Base-by-base conservation (phyloP, 2,888 invertebrate genomes). In the Drosophila pegasa region DNA sequence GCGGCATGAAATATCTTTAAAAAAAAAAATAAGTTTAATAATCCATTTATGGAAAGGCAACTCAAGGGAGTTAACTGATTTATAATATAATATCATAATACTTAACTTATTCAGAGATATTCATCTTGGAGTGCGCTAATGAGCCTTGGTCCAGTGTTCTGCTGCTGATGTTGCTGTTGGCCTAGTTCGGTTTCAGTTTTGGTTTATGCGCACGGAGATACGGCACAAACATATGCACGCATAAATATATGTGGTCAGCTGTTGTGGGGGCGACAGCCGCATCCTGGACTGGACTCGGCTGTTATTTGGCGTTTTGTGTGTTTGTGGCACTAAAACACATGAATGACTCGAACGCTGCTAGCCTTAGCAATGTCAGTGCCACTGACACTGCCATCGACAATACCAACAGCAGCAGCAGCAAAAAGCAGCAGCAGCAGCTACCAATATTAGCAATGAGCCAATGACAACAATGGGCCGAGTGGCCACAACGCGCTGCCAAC, bases 381-480 rank as follows among this genome's bases (percentile, higher is more conserved):
- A 81, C 68, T 87, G 87, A 65, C 79, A 82, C 68, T 65, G 76
- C 57, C 66, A 83, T 56, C 77, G 64, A 69, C 74, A 69, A 63
- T 62, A 68, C 33, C 66, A 47, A 27, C 48, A 58, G 6, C 29
- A 56, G 3, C 35, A 51, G 9, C 60, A 55, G 50, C 54, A 70
- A 73, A 73, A 61, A 72, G 63, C 64, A 69, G 51, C 67, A 72
- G 63, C 64, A 69, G 51, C 67, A 73, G 83, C 87, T 62, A 61
- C 71, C 87, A 83, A 81, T 81, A 81, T 87, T 87, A 84, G 87
- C 87, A 86, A 83, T 86, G 87, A 73, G 68, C 83, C 80, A 80
- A 77, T 83, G 80, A 85, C 86, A 84, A 87, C 82, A 83, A 85
- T 77, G 78, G 80, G 37, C 71, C 66, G 67, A 78, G 58, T 85